phyloP scores from a whole-genome alignment of 2,888 invertebrate genomes.

The Onthophagus sagittarius region DNA sequence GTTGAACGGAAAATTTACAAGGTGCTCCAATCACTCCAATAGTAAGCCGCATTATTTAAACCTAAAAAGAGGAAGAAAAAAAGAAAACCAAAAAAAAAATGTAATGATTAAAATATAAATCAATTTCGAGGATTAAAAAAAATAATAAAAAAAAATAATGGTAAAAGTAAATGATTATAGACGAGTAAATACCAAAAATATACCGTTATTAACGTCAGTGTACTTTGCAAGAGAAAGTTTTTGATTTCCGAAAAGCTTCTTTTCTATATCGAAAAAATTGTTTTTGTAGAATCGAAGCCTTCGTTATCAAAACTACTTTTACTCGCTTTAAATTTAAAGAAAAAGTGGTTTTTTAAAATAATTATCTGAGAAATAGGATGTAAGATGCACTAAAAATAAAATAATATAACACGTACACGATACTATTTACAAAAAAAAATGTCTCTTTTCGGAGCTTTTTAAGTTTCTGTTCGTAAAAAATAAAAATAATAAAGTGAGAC shows the following conservation, averaged over 20 bases:
- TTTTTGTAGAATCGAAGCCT: background rate
- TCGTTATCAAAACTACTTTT: background rate
- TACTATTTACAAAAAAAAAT: background rate
- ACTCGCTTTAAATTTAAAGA: background rate
- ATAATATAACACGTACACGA: background rate
- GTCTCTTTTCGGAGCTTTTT: background rate
- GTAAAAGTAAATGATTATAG: slow-evolving; percentile 12
- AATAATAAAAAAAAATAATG: slow-evolving; percentile 9
- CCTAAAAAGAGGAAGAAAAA: background rate
- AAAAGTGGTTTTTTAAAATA: background rate
- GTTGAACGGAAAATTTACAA: slow-evolving; percentile 28
- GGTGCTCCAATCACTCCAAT: slow-evolving; percentile 28
- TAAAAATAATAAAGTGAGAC: slow-evolving; percentile 27
- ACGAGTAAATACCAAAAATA: slow-evolving; percentile 43
- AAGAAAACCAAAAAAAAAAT: background rate
- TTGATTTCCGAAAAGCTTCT: background rate
- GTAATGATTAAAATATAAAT: background rate
- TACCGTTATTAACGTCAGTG: slow-evolving; percentile 37
- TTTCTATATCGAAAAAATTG: background rate
- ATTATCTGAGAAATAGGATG: background rate
- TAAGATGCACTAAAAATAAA: background rate
- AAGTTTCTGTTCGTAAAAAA: slow-evolving; percentile 21
- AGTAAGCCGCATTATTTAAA: slow-evolving; percentile 20
- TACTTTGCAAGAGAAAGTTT: background rate
- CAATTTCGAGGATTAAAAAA: slow-evolving; percentile 16